phyloP scores from a whole-genome alignment of 1,140 invertebrate genomes.

The Papilio polytes region DNA sequence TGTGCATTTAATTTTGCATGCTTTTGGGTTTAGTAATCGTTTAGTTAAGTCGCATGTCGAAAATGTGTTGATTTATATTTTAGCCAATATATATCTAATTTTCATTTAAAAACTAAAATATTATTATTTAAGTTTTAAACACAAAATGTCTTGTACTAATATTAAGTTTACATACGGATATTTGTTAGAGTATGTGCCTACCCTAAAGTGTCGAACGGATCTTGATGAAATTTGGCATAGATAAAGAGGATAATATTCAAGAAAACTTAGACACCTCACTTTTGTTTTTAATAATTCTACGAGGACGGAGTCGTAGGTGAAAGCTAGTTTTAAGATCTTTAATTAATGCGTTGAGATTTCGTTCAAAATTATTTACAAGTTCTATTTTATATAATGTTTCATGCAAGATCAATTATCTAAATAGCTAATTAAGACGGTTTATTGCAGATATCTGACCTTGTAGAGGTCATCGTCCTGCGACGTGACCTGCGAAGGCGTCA shows the following conservation, averaged over 20 bases:
- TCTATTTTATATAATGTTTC: background rate
- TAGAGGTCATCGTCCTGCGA: background rate
- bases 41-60: background rate
- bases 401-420: background rate
- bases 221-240: too few relatives aligned
- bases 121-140: too few relatives aligned
- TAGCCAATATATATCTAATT: background rate
- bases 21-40: background rate
- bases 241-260: too few relatives aligned
- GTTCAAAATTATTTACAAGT: background rate
- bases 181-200: too few relatives aligned
- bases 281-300: too few relatives aligned
- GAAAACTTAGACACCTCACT: too few relatives aligned
- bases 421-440: background rate
- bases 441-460: background rate
- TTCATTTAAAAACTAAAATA: too few relatives aligned
- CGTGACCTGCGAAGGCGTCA: slow-evolving; percentile 1
- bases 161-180: too few relatives aligned
- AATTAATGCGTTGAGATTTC: background rate
- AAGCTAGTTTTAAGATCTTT: too few relatives aligned
- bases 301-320: too few relatives aligned
- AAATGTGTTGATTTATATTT: background rate
- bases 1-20: background rate
- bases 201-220: too few relatives aligned
- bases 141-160: too few relatives aligned